phyloP scores from a whole-genome alignment of 2,888 invertebrate species.

The Drosophila aldrichi region DNA sequence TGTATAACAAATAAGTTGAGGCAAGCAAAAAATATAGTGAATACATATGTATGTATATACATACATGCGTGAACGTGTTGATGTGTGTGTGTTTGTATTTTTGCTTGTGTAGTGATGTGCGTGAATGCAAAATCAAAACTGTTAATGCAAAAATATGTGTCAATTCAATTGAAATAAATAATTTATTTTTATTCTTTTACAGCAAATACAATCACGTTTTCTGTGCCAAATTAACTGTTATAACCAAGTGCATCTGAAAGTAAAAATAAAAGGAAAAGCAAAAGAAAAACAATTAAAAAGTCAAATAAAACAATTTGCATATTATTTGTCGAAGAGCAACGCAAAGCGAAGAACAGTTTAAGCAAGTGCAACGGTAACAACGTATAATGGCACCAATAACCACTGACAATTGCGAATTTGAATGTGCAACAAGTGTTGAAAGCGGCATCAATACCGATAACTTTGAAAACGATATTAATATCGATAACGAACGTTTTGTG shows the following conservation, averaged over 20 bases:
- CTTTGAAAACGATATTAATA: slow-evolving; percentile 55
- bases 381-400: slow-evolving; percentile 85
- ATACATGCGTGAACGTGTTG: slow-evolving; percentile 28
- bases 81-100: slow-evolving; percentile 21
- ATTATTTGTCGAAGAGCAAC: slow-evolving; percentile 44
- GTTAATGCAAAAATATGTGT: slow-evolving; percentile 26
- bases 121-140: slow-evolving; percentile 44
- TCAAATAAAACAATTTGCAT: slow-evolving; percentile 39
- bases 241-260: slow-evolving; percentile 47
- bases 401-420: slow-evolving; percentile 84
- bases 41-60: no score
- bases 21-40: slow-evolving; percentile 36
- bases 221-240: slow-evolving; percentile 51
- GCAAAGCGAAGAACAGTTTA: slow-evolving; percentile 56
- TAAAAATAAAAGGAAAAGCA: slow-evolving; percentile 7
- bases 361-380: slow-evolving; percentile 78
- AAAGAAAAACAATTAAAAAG: slow-evolving; percentile 21
- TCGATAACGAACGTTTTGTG: slow-evolving; percentile 50
- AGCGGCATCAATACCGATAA: slow-evolving; percentile 62
- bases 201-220: slow-evolving; percentile 43
- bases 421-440: slow-evolving; percentile 84
- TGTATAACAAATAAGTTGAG: slow-evolving; percentile 47
- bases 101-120: slow-evolving; percentile 15
- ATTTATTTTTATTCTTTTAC: slow-evolving; percentile 35
- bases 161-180: slow-evolving; percentile 31